phyloP scores from a whole-genome alignment of 2,888 invertebrate species.

The Cerceris rybyensis region DNA sequence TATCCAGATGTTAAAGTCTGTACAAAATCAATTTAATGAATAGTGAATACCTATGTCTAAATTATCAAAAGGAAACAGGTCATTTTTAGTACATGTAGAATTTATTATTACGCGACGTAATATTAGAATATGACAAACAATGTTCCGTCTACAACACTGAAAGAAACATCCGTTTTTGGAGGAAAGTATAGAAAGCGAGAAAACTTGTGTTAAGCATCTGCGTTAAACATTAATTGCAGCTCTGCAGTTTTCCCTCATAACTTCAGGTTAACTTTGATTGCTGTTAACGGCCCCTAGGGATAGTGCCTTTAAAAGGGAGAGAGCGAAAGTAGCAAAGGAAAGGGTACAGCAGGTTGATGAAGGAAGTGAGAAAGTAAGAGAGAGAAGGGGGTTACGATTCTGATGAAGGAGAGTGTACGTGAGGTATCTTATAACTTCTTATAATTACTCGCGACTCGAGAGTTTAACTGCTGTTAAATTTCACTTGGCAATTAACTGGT shows the following conservation, averaged over 20 bases:
- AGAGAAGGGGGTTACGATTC: conserved; percentile 34
- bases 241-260: conserved; percentile 77
- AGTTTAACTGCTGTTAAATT: conserved; percentile 80
- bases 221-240: conserved; percentile 80
- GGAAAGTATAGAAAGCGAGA: conserved; percentile 34
- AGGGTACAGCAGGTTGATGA: conserved; percentile 52
- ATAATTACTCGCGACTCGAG: conserved; percentile 78
- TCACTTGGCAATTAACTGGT: conserved; percentile 76
- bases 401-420: conserved; percentile 62
- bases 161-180: conserved; percentile 30
- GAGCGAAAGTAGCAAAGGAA: conserved; percentile 38
- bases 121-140: conserved; percentile 18
- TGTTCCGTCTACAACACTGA: conserved; percentile 32
- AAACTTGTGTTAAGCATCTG: conserved; percentile 78
- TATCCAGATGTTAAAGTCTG: too few relatives aligned
- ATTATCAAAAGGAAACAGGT: too few relatives aligned
- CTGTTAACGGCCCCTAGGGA: conserved; percentile 78
- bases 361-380: conserved; percentile 39
- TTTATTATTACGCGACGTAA: conserved; percentile 1
- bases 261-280: conserved; percentile 81
- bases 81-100: too few relatives aligned
- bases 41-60: too few relatives aligned
- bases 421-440: conserved; percentile 78
- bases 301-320: conserved; percentile 72
- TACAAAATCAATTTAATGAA: too few relatives aligned